Evolutionary conservation across 2,113 vertebrate genomes (phyloP), one percentile per base, ranked within the genome.

Genomic region (Manacus vitellinus): DNA sequence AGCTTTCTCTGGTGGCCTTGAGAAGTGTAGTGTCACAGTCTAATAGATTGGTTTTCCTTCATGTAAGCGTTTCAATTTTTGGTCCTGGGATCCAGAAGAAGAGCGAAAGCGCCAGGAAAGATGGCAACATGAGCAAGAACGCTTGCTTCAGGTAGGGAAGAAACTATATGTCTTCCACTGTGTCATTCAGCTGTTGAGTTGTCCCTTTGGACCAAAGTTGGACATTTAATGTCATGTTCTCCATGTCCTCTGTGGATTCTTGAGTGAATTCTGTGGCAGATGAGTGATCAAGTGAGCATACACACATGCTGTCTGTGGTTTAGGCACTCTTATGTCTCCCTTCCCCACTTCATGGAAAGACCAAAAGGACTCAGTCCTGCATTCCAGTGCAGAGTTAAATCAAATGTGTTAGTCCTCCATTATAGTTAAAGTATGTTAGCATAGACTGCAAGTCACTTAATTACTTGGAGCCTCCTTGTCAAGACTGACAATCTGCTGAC

Each of bases 51-150:
- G 7, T 73, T 97, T 87, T 90, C 56, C 35, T 98, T 98, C 97
- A 68, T 10, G 58, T 97, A 98, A 98, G 98, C 98, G 97, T 97
- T 98, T 96, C 94, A 99, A 99, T 96, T 98, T 98, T 98, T 99
- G 99, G 98, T 98, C 99, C 31, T 99, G 99, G 99, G 99, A 99
- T 98, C 99, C 99, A 11, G 99, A 99, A 97, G 99, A 99, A 97
- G 99, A 99, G 95, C 98, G 99, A 96, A 98, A 98, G 96, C 98
- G 99, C 55, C 99, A 99, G 97, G 98, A 99, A 94, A 99, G 98
- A 90, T 99, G 99, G 99, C 99, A 99, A 94, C 98, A 98, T 93
- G 99, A 99, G 94, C 99, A 99, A 97, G 99, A 99, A 62, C 99
- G 99, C 88, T 96, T 99, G 95, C 99, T 99, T 96, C 99, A 99